Conservation (phyloP, 2,113 vertebrate genomes). For the Edolisoma coerulescens region DNA sequence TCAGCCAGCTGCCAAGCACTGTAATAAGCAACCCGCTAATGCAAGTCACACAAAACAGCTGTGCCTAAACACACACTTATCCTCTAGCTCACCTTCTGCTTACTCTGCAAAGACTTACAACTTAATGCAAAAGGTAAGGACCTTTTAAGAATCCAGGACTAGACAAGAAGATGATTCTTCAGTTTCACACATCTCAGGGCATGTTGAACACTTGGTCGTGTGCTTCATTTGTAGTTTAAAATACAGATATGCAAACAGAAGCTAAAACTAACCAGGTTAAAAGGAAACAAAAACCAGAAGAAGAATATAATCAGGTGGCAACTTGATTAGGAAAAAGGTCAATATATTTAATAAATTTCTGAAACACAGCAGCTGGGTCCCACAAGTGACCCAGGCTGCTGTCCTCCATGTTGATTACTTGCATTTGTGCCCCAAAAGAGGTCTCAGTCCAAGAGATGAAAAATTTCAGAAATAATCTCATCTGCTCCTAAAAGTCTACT, state of each 20-base stretch:
- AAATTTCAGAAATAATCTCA: neutral
- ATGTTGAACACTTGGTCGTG: fast-evolving
- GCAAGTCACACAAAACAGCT: conserved; percentile 21
- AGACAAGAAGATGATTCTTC: neutral
- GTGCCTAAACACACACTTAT: neutral
- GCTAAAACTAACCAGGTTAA: neutral
- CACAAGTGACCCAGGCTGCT: neutral
- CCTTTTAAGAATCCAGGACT: neutral
- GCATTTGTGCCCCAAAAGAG: neutral
- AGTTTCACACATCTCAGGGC: neutral
- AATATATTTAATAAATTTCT: neutral
- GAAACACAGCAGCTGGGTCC: neutral
- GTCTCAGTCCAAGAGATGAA: neutral
- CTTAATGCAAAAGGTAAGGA: neutral
- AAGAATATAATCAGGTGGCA: neutral
- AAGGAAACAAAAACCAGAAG: neutral
- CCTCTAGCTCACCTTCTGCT: conserved; percentile 36
- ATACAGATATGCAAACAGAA: neutral
- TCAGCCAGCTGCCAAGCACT: conserved; percentile 61
- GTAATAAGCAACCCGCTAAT: conserved; percentile 21
- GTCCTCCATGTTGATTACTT: neutral
- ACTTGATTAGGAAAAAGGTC: neutral
- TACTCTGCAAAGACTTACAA: neutral
- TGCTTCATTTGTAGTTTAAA: neutral
- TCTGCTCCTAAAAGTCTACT: neutral